Conservation (phyloP, 2,797 vertebrate genomes). For the Taenioides sp. region DNA sequence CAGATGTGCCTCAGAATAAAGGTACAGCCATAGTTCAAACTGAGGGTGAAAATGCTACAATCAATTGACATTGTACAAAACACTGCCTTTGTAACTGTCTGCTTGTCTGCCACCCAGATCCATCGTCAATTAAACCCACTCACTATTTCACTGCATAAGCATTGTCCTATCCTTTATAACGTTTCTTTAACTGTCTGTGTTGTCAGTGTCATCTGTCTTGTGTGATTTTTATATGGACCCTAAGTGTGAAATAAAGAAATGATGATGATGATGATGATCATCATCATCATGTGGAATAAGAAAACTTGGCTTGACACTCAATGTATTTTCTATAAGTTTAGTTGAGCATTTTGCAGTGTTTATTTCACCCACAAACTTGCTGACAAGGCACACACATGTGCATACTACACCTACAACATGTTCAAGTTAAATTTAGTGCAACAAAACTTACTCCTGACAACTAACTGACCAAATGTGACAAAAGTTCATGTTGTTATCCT, state of each 20-base stretch:
- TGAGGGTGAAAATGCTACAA: slow-evolving; percentile 19
- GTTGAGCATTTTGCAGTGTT: slow-evolving; percentile 40
- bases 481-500: slow-evolving; percentile 57
- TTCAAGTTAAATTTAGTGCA: slow-evolving; percentile 19
- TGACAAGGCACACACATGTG: slow-evolving; percentile 30
- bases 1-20: slow-evolving; percentile 1
- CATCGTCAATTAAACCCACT: slow-evolving; percentile 25
- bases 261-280: neutral
- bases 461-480: slow-evolving; percentile 64
- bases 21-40: slow-evolving; percentile 4
- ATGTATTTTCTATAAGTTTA: slow-evolving; percentile 47
- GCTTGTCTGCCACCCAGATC: slow-evolving; percentile 31
- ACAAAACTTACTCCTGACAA: slow-evolving; percentile 50
- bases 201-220: no score
- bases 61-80: slow-evolving; percentile 25
- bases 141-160: slow-evolving; percentile 12
- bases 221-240: no score
- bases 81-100: slow-evolving; percentile 23
- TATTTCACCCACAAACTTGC: slow-evolving; percentile 37
- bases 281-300: neutral
- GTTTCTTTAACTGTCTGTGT: no score
- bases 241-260: no score
- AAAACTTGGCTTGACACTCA: slow-evolving; percentile 19
- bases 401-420: slow-evolving; percentile 22
- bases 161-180: slow-evolving; percentile 27